These are phyloP conservation scores for Aspidapion aeneum DNA, from an alignment of 2,888 invertebrate species.

Conservation along the genomic window DNA sequence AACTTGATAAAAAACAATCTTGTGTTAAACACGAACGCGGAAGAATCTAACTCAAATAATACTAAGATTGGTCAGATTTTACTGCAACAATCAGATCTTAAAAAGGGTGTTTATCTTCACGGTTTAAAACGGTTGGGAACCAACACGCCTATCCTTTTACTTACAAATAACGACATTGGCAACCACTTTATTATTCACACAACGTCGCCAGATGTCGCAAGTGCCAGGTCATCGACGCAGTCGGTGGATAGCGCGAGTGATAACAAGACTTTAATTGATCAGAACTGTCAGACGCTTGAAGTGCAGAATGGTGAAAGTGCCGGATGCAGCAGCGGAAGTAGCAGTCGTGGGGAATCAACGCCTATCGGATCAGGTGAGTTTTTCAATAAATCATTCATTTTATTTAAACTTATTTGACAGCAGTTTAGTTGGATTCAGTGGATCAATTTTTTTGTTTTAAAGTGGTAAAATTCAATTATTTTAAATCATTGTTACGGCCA, in stretches of 20 bases:
- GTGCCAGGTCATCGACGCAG: constrained; percentile 25
- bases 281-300: constrained; percentile 15
- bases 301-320: constrained; percentile 35
- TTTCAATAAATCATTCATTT: no score
- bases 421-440: not conserved
- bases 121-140: constrained; percentile 43
- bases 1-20: constrained; percentile 35
- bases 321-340: constrained; percentile 30
- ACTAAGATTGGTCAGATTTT: constrained; percentile 43
- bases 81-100: constrained; percentile 43
- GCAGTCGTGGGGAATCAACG: constrained; percentile 36
- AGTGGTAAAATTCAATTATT: no score
- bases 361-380: constrained; percentile 45
- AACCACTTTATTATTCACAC: constrained; percentile 42
- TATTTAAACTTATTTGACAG: not conserved
- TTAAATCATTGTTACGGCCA: no score
- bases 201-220: constrained; percentile 33
- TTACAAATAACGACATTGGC: constrained; percentile 42
- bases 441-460: not conserved
- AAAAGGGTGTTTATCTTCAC: constrained; percentile 44
- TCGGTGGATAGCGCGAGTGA: constrained; percentile 32
- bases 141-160: constrained; percentile 43
- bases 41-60: constrained; percentile 17
- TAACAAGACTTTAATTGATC: constrained; percentile 22
- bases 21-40: constrained; percentile 36